Conservation (phyloP, 1,140 invertebrate genomes). For the Drosophila ohnishii region DNA sequence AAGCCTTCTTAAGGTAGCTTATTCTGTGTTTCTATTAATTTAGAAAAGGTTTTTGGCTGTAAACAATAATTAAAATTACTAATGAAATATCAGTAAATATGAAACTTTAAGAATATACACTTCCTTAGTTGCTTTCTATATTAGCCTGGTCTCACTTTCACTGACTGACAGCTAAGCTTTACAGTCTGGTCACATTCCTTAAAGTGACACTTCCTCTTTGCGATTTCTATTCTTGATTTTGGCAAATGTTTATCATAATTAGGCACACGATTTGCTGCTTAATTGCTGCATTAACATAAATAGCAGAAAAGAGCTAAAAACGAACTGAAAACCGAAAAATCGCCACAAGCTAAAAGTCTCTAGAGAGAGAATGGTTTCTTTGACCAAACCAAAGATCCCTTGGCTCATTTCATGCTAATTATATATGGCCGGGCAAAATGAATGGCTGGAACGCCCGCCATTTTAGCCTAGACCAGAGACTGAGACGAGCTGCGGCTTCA, state of each 20-base stretch:
- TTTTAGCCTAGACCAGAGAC: constrained; percentile 60
- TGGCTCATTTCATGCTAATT: constrained; percentile 82
- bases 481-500: constrained; percentile 38
- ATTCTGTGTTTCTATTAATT: constrained; percentile 1
- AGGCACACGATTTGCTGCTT: constrained; percentile 75
- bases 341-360: constrained; percentile 69
- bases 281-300: constrained; percentile 79
- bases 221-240: constrained; percentile 28
- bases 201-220: constrained; percentile 54
- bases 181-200: constrained; percentile 2
- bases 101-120: too few species aligned
- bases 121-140: too few species aligned
- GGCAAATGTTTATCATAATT: constrained; percentile 75
- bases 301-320: constrained; percentile 34
- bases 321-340: constrained; percentile 43
- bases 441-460: constrained; percentile 71
- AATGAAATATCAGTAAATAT: too few species aligned
- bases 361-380: constrained; percentile 33
- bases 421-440: constrained; percentile 61
- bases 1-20: not conserved
- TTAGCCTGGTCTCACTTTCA: not conserved
- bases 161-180: not conserved
- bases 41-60: not conserved
- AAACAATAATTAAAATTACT: not conserved
- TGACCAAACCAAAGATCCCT: constrained; percentile 76